phyloP scores from a whole-genome alignment of 2,113 vertebrate genomes.

The Empidonax alnorum region DNA sequence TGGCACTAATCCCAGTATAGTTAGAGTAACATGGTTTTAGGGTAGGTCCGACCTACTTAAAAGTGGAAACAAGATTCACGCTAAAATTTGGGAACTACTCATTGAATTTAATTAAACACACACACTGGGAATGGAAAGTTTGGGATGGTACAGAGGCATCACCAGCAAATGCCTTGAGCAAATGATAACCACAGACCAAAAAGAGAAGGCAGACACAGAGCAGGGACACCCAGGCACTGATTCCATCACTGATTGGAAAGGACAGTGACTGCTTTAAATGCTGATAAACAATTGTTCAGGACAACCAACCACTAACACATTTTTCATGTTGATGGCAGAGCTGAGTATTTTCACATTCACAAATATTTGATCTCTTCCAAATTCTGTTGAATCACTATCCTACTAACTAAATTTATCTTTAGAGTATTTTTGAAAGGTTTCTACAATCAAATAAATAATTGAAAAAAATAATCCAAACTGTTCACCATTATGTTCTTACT shows the following conservation, averaged over 20 bases:
- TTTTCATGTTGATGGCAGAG: background rate
- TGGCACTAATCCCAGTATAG: background rate
- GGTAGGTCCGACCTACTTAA: background rate
- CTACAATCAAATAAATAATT: background rate
- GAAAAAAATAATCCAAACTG: background rate
- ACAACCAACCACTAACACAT: background rate
- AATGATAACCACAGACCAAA: background rate
- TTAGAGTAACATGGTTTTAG: background rate
- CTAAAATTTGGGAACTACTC: background rate
- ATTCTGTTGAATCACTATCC: background rate
- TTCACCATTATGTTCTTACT: background rate
- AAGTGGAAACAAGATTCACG: background rate
- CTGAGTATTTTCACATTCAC: background rate
- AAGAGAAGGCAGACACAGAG: background rate
- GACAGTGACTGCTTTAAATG: fast-evolving
- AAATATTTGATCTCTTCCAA: background rate
- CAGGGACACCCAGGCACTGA: background rate
- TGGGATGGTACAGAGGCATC: background rate
- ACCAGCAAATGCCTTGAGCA: background rate
- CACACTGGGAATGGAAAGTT: background rate
- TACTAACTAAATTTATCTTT: background rate
- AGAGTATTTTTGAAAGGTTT: background rate
- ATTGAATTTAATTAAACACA: background rate
- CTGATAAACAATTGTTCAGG: background rate
- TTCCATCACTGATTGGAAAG: background rate